Base-by-base conservation (phyloP, 2,888 invertebrate genomes). In the Epinotia bilunana region DNA sequence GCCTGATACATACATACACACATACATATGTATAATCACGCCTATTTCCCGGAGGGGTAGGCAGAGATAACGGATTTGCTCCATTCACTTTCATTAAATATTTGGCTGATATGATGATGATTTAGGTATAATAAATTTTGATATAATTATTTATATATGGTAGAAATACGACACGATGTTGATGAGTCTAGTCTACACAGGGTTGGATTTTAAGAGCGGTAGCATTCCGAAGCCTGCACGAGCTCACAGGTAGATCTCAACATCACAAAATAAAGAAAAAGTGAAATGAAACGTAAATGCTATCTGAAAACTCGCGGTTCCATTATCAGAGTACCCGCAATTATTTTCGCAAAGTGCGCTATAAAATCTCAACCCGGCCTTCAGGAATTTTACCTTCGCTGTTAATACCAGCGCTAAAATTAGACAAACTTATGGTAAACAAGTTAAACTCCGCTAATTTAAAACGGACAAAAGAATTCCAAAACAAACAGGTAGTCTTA, bases 391-490 rank as follows among this genome's bases (percentile, higher is more conserved):
- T 20, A 60, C 58, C 65, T 39, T 49, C 72, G 23, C 18, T 46
- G 73, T 67, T 67, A 65, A 67, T 53, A 65, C 70, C 49, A 60
- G 46, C 49, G 70, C 74, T 71, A 70, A 67, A 73, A 73, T 73
- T 73, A 73, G 60, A 73, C 53, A 61, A 70, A 53, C 58, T 49
- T 62, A 43, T 61, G 53, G 61, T 73, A 73, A 74, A 69, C 69
- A 69, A 74, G 23, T 64, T 63, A 60, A 71, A 70, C 64, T 46
- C 64, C 4, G 74, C 70, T 71, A 71, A 70, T 65, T 74, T 74
- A 68, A 74, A 46, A n/a, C 46, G 58, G 46, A 74, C 74, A 74
- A 74, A 74, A 74, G 74, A 74, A 74, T 74, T 74, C 74, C 74
- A 74, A 74, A 71, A 71, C 70, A 65, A 74, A 65, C 64, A 64